These are phyloP conservation scores for Salpingus planirostris DNA, from an alignment of 2,888 invertebrate species.

Conservation along the genomic window DNA sequence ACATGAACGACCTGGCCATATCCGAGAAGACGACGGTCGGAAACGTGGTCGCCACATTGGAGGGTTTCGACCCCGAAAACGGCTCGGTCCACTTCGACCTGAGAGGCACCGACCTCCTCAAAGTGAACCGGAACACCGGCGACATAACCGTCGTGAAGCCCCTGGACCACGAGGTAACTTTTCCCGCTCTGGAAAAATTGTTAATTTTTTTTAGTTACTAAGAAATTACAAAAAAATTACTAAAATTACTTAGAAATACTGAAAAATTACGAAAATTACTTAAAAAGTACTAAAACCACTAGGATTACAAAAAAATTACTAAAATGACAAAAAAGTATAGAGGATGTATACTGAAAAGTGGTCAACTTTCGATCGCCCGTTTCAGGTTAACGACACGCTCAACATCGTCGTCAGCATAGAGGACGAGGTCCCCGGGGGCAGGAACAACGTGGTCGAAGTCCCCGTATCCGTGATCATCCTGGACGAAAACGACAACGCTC, in stretches of 20 bases:
- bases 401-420: constrained; percentile 74
- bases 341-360: no score
- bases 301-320: no score
- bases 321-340: no score
- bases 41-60: constrained; percentile 64
- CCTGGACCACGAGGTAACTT: constrained; percentile 76
- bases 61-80: constrained; percentile 76
- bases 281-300: no score
- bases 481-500: constrained; percentile 85
- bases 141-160: constrained; percentile 70
- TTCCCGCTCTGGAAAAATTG: no score
- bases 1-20: constrained; percentile 68
- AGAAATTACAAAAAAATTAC: background rate
- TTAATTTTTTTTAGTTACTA: background rate
- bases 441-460: constrained; percentile 62
- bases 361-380: no score
- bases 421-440: constrained; percentile 57
- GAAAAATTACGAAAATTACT: no score
- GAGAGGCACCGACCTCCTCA: constrained; percentile 72
- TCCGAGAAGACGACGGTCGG: constrained; percentile 75
- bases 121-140: constrained; percentile 68
- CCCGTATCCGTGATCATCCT: constrained; percentile 75
- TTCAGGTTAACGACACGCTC: constrained; percentile 67
- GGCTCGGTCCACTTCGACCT: constrained; percentile 62
- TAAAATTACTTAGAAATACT: no score